These are phyloP conservation scores for Phyllostomus discolor DNA, from an alignment of 2,113 vertebrate species.

Conservation along the genomic window DNA sequence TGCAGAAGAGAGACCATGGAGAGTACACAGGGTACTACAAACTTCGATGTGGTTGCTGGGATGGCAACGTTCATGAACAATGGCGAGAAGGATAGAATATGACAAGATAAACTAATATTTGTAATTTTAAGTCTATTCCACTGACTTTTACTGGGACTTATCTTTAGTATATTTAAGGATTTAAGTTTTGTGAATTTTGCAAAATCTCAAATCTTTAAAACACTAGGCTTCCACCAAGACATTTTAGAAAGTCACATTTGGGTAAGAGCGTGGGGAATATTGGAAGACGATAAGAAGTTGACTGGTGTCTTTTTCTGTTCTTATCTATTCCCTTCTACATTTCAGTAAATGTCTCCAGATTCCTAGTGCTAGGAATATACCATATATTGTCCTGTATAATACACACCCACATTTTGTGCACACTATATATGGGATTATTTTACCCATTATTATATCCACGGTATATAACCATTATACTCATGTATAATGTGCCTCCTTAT, in stretches of 20 bases:
- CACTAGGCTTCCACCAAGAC: not conserved
- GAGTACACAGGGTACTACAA: not conserved
- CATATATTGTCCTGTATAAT: no score
- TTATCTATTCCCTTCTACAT: not conserved
- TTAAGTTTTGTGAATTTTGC: conserved; percentile 3
- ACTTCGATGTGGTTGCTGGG: not conserved
- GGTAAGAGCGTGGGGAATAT: not conserved
- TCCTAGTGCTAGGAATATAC: not conserved
- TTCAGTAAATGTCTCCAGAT: not conserved
- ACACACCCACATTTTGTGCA: no score
- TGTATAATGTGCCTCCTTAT: no score
- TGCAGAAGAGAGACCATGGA: not conserved
- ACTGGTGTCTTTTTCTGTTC: not conserved
- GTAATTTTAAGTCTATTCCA: not conserved
- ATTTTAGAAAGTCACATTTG: not conserved
- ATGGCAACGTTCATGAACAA: not conserved
- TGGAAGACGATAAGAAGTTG: not conserved
- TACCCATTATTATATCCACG: no score
- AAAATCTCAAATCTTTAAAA: conserved; percentile 14
- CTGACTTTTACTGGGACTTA: not conserved
- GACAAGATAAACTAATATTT: not conserved
- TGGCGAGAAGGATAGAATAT: not conserved
- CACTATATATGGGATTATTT: no score
- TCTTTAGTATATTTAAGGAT: not conserved
- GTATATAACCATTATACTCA: no score